These are phyloP conservation scores for Leptobrachium ailaonicum DNA, from an alignment of 2,113 vertebrate genomes.

Conservation along the genomic window DNA sequence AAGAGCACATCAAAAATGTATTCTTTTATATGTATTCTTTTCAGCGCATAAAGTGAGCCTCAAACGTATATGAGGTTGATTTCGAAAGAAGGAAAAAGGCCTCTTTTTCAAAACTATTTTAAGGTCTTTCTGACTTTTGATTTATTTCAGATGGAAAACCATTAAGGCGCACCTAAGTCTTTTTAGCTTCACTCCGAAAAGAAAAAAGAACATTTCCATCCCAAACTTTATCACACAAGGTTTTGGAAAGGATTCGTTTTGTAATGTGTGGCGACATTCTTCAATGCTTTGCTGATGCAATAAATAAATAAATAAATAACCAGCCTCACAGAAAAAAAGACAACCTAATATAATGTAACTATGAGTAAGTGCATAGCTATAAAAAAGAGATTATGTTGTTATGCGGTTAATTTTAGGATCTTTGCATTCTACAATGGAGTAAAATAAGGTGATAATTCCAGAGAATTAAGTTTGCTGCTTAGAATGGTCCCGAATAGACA, in stretches of 20 bases:
- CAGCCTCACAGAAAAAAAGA: not conserved
- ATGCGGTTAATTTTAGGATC: not conserved
- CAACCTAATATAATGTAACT: too few relatives aligned
- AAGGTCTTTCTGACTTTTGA: not conserved
- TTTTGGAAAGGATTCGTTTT: not conserved
- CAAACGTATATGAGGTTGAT: not conserved
- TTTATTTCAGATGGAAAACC: not conserved
- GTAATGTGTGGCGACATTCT: not conserved
- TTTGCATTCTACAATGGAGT: not conserved
- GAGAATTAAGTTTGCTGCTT: not conserved
- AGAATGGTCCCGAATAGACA: conserved; percentile 5
- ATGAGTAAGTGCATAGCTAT: too few relatives aligned
- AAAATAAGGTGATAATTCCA: conserved; percentile 32
- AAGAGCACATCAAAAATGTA: too few relatives aligned
- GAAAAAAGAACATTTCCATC: not conserved
- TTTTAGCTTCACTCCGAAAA: not conserved
- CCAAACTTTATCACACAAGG: not conserved
- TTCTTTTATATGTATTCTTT: too few relatives aligned
- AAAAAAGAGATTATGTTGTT: not conserved
- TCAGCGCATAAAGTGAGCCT: not conserved
- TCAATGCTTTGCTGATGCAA: not conserved
- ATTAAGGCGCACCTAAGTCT: not conserved
- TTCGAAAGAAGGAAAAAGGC: not conserved
- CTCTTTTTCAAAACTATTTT: not conserved
- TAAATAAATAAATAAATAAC: not conserved